These are phyloP conservation scores for Scrobipalpa costella DNA, from an alignment of 2,888 invertebrate species.

Conservation along the genomic window DNA sequence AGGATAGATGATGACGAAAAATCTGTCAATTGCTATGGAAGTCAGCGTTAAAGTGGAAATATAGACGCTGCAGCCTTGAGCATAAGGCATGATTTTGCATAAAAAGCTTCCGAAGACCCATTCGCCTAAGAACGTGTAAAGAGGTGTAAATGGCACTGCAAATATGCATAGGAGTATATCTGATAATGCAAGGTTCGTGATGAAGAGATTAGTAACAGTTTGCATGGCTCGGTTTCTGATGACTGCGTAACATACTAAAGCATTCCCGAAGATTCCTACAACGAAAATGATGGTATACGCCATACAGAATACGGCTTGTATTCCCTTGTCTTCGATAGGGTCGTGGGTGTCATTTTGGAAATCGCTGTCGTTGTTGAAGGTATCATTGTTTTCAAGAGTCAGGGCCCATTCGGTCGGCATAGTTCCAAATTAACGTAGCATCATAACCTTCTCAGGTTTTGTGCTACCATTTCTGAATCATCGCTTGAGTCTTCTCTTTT, in stretches of 20 bases:
- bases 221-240: constrained; percentile 93
- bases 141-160: constrained; percentile 94
- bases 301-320: constrained; percentile 87
- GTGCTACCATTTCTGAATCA: constrained; percentile 53
- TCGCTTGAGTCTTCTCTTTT: constrained; percentile 30
- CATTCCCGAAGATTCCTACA: constrained; percentile 90
- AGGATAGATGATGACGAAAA: constrained; percentile 94
- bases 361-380: constrained; percentile 42
- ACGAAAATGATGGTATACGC: constrained; percentile 90
- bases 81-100: constrained; percentile 93
- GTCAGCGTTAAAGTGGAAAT: constrained; percentile 94
- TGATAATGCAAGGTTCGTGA: constrained; percentile 93
- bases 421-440: constrained; percentile 64
- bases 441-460: constrained; percentile 65
- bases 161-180: constrained; percentile 92
- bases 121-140: constrained; percentile 90
- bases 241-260: constrained; percentile 93
- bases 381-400: constrained; percentile 52
- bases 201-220: constrained; percentile 95
- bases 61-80: constrained; percentile 93
- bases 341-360: constrained; percentile 59
- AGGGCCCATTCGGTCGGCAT: constrained; percentile 70
- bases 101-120: constrained; percentile 93
- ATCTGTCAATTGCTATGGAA: constrained; percentile 95
- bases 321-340: constrained; percentile 83